Base-by-base conservation (phyloP, 2,113 vertebrate species). In the Dicaeum eximium region DNA sequence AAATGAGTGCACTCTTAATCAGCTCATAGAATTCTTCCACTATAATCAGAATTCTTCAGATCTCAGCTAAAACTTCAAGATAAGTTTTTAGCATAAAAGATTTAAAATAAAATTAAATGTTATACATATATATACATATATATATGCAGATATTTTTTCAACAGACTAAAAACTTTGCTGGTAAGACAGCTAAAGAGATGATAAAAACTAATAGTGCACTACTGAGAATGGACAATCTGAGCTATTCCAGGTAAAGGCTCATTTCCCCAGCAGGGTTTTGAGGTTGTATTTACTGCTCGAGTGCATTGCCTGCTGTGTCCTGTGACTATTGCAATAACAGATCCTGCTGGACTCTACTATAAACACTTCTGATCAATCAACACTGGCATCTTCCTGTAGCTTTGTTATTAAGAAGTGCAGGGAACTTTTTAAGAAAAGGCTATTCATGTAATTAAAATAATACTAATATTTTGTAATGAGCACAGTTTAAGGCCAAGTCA, bases 381-480 rank as follows among this genome's bases (percentile, higher is more conserved):
- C 28, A 45, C 28, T 82, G 79, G 13, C 60, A 72, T 54, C 40
- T 86, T 90, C 57, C 90, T 78, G 75, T 44, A 87, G 86, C 28
- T 96, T 91, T 90, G 69, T 56, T 90, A 45, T 83, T 89, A 92
- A 88, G 91, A 86, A 92, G 61, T 9, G 30, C 30, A 92, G 50
- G 56, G 15, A 50, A 9, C 65, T 94, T 94, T 94, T 70, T 7
- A 80, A 80, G 45, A 13, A 58, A 91, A 91, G 31, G 45, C 47
- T 17, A 72, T 93, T 90, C 8, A 48, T 78, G 38, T 92, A 96
- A 95, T 97, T 96, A 95, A 92, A 93, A 95, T 91, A 88, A 87
- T 91, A 93, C 48, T 51, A 83, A 93, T 75, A 90, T 91, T 94
- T 95, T 88, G 37, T 57, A 94, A 89, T 78, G 37, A 73, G 11